Base-by-base conservation (phyloP, 2,888 invertebrate species). In the Rhaphigaster nebulosa region DNA sequence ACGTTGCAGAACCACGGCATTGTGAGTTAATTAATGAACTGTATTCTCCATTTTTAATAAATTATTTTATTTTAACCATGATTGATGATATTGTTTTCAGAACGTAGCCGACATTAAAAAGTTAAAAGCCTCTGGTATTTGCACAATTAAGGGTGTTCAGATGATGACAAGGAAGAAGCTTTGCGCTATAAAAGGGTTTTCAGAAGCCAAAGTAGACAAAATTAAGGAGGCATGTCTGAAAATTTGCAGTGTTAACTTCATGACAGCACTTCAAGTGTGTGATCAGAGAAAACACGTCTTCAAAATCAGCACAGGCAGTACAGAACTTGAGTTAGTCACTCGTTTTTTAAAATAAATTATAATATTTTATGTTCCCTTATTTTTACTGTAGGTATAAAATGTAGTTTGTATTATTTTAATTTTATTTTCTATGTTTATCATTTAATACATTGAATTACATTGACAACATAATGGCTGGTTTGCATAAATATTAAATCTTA, bases 61-160 rank as follows among this genome's bases (percentile, higher is more conserved):
- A 45, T 45, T 45, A 45, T 45, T 45, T 45, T 45, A 45, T 45
- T 45, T 45, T 45, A 10, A 45, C 10, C 45, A 45, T 10, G 10
- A 45, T 10, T 45, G 45, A 45, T 45, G 8, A 23, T n/a, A 10
- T n/a, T 56, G 5, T 45, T 70, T 90, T 45, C 90, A 93, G 94
- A 96, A 96, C 94, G 95, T 95, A 87, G 96, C 96, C 8, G 97
- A 97, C 93, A 96, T 97, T 52, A 96, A 96, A 94, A 96, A 96
- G 93, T 93, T 97, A 92, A 97, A 97, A 94, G 94, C 95, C 26
- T 95, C 95, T 87, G 97, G 97, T 92, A 96, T 97, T 93, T 97
- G 97, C 93, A 97, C 97, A 0, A 95, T 97, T 88, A 97, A 96
- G 94, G 97, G 97, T 0, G 94, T 97, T 90, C 96, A 97, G 93